Conservation (phyloP, 1,140 invertebrate species). For the Temnothorax longispinosus region DNA sequence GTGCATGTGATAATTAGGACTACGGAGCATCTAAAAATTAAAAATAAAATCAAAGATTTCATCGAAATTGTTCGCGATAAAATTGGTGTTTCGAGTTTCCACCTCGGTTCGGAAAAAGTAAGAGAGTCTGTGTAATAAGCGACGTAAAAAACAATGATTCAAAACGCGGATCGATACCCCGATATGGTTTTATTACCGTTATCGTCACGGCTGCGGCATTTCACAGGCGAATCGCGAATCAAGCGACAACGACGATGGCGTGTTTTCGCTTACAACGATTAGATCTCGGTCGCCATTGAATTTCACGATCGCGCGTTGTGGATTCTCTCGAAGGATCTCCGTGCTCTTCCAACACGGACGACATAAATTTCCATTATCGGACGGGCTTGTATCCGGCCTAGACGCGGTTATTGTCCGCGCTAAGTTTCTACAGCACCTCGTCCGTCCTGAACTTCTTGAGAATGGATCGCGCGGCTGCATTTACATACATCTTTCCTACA, state of each 20-base stretch:
- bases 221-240: conserved; percentile 53
- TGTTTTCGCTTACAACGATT: conserved; percentile 57
- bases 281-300: conserved; percentile 72
- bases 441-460: conserved; percentile 3
- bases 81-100: background rate
- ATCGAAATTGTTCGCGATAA: background rate
- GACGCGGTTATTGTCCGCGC: conserved; percentile 64
- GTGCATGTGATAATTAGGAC: background rate
- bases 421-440: background rate
- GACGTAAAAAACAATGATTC: conserved; percentile 40
- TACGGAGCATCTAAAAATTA: background rate
- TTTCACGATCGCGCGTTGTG: conserved; percentile 61
- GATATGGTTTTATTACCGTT: conserved; percentile 19
- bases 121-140: background rate
- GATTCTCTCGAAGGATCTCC: conserved; percentile 15
- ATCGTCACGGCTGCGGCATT: conserved; percentile 26
- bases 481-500: conserved; percentile 9
- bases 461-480: background rate
- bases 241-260: background rate
- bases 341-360: conserved; percentile 27
- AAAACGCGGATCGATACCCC: background rate
- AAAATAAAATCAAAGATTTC: background rate
- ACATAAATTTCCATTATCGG: conserved; percentile 77
- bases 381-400: conserved; percentile 64
- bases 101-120: background rate